Conservation (phyloP, 2,888 invertebrate genomes). For the Folsomia candida region DNA sequence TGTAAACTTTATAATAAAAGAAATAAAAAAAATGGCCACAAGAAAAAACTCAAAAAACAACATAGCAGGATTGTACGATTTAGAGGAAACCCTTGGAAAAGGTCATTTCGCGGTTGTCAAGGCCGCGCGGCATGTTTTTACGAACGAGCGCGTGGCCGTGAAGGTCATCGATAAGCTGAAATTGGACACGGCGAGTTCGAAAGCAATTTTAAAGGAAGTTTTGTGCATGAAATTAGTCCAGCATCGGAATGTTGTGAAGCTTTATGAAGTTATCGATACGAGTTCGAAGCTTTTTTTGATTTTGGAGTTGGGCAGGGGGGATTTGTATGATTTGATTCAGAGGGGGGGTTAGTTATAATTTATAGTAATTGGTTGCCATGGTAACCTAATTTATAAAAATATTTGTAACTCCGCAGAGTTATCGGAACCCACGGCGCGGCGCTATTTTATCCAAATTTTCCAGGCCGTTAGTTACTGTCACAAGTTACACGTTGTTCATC, state of each 20-base stretch:
- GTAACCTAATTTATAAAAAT: conserved; percentile 1
- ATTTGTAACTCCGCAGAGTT: too few relatives aligned
- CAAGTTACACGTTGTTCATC: conserved; percentile 79
- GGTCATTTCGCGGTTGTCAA: conserved; percentile 99
- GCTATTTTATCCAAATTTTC: conserved; percentile 94
- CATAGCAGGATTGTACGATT: conserved; percentile 93
- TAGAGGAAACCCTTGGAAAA: conserved; percentile 93
- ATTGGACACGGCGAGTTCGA: conserved; percentile 90
- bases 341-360: not conserved
- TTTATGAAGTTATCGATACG: conserved; percentile 99
- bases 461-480: conserved; percentile 95
- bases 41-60: not conserved
- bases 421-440: conserved; percentile 73
- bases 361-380: not conserved
- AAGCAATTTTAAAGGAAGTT: conserved; percentile 94
- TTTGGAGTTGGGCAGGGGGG: conserved; percentile 92
- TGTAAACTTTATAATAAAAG: not conserved
- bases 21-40: not conserved
- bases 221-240: conserved; percentile 99
- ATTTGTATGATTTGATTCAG: conserved; percentile 44
- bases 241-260: conserved; percentile 94
- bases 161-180: conserved; percentile 95
- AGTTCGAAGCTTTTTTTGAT: conserved; percentile 96
- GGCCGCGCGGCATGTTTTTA: conserved; percentile 95
- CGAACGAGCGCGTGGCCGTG: conserved; percentile 80